phyloP scores from a whole-genome alignment of 2,113 vertebrate species.

The Myrmecobius fasciatus region DNA sequence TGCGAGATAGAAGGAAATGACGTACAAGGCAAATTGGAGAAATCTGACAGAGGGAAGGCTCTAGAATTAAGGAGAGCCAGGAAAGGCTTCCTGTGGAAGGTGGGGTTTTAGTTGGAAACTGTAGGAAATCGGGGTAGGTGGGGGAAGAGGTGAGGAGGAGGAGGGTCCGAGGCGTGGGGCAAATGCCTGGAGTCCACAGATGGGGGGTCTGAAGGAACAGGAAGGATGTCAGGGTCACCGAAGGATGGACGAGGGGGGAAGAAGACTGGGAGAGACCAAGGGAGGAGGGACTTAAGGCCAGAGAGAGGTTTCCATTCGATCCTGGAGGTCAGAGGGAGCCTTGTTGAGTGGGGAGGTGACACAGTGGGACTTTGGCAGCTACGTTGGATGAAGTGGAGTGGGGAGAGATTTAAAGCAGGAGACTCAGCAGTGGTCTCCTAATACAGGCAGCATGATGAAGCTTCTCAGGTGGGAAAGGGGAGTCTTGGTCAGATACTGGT shows the following conservation, averaged over 20 bases:
- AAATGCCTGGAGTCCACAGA: background rate
- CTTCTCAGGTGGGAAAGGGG: background rate
- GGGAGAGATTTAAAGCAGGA: no score
- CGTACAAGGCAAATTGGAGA: background rate
- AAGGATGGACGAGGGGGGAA: background rate
- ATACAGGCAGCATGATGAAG: background rate
- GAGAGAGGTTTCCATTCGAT: no score
- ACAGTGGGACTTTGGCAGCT: background rate
- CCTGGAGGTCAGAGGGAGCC: background rate
- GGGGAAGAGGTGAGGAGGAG: background rate
- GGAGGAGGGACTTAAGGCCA: background rate
- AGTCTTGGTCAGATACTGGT: background rate
- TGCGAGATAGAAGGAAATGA: background rate
- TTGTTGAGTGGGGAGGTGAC: background rate
- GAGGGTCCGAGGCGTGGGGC: background rate
- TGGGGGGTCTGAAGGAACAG: background rate
- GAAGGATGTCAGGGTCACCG: background rate
- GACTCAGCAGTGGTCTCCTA: background rate
- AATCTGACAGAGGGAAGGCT: background rate
- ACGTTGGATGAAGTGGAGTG: background rate
- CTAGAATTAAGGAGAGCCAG: background rate
- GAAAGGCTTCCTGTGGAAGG: background rate
- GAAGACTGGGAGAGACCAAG: background rate
- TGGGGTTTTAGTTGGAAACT: background rate
- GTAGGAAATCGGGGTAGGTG: background rate